Evolutionary conservation across 2,113 vertebrate species (phyloP).

Genomic region (Vimba vimba): DNA sequence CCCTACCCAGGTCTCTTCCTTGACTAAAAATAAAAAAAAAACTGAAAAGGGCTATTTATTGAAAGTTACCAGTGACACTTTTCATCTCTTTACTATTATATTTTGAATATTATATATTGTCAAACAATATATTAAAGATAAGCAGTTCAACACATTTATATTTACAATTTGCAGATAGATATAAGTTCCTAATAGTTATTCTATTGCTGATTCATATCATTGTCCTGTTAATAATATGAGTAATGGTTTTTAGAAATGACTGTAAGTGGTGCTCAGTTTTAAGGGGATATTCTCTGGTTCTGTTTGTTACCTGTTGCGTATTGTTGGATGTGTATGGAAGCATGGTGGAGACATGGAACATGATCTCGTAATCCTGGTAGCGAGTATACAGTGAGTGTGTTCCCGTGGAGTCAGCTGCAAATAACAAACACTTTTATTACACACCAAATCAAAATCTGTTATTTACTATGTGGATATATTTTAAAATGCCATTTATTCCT

Average conservation of each 20-base stretch:
- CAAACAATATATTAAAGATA: no score
- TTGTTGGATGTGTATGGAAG: slow-evolving; percentile 86
- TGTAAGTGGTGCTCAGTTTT: background rate
- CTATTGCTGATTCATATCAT: background rate
- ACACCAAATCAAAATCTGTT: background rate
- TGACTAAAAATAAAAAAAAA: no score
- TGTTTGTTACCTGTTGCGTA: slow-evolving; percentile 77
- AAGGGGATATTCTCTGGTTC: background rate
- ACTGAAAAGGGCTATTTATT: no score
- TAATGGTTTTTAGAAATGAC: background rate
- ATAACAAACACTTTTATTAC: slow-evolving; percentile 36
- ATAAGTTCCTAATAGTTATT: background rate
- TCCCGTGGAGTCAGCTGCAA: slow-evolving; percentile 80
- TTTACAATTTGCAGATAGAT: background rate
- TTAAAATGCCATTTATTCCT: background rate
- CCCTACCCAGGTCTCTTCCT: no score
- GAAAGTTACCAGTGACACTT: no score
- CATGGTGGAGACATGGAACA: slow-evolving; percentile 94
- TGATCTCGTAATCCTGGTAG: slow-evolving; percentile 93
- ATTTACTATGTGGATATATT: slow-evolving; percentile 1
- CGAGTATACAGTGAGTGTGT: slow-evolving; percentile 89
- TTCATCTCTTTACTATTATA: no score
- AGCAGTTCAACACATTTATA: no score
- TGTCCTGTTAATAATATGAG: background rate
- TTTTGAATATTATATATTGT: no score